A percentile compares a stretch with the other conserved stretches of the same genome.
Conservation (phyloP, 2,797 vertebrate species). For the Cossypha niveicapilla region DNA sequence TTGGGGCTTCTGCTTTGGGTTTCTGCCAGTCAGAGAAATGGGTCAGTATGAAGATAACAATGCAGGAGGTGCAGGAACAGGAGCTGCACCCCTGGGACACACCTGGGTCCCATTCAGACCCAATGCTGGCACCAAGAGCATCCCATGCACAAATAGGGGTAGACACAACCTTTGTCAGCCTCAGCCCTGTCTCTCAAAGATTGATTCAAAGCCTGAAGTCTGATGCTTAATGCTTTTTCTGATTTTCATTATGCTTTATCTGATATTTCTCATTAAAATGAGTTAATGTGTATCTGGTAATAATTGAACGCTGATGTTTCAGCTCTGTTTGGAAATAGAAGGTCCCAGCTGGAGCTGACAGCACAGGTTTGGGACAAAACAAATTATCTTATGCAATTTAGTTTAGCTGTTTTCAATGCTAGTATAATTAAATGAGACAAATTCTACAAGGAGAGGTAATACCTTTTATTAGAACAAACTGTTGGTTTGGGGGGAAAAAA, state of each 20-base stretch:
- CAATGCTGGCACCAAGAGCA: not conserved
- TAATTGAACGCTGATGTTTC: not conserved
- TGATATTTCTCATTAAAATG: not conserved
- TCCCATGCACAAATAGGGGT: accelerated
- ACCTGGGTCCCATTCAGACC: not conserved
- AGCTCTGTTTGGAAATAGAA: not conserved
- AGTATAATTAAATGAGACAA: conserved; percentile 11
- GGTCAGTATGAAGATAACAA: not conserved
- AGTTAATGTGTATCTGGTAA: not conserved
- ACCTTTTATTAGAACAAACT: not conserved
- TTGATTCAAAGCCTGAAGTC: not conserved
- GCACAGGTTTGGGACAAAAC: not conserved
- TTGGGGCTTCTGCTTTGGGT: conserved; percentile 25
- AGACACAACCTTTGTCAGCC: not conserved
- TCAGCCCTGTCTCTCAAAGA: not conserved
- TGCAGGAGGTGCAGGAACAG: not conserved
- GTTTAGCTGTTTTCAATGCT: not conserved
- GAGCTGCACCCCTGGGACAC: not conserved
- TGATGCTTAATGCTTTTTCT: not conserved
- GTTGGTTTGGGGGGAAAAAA: not conserved
- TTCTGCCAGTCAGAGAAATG: not conserved
- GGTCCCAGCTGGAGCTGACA: not conserved
- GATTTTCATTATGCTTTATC: not conserved
- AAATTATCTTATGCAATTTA: not conserved
- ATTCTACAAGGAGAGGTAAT: not conserved